Evolutionary conservation across 2,113 vertebrate genomes (phyloP).

Genomic region (Stercorarius parasiticus): DNA sequence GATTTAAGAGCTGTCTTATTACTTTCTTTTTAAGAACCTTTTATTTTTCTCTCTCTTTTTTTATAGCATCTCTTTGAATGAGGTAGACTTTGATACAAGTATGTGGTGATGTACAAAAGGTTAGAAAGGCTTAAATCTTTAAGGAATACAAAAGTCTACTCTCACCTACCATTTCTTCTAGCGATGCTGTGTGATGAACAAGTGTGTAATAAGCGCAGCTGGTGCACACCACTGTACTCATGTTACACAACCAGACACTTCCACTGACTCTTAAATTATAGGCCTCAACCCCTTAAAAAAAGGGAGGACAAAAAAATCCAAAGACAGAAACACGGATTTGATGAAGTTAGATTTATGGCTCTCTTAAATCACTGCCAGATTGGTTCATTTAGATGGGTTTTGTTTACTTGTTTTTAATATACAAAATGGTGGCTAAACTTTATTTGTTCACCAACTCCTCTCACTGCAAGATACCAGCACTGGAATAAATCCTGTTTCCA

Average conservation of each 20-base stretch:
- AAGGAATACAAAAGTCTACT: not conserved
- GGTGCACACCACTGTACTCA: not conserved
- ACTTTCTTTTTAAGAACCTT: not conserved
- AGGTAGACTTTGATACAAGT: not conserved
- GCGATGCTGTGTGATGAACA: not conserved
- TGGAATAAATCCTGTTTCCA: not conserved
- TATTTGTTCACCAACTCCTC: not conserved
- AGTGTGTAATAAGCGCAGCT: not conserved
- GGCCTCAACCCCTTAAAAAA: not conserved
- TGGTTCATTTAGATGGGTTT: not conserved
- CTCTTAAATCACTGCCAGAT: not conserved
- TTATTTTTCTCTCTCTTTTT: not conserved
- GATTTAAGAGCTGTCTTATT: not conserved
- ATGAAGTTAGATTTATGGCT: not conserved
- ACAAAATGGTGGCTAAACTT: not conserved
- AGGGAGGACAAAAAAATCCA: not conserved
- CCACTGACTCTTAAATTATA: not conserved
- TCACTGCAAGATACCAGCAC: not conserved
- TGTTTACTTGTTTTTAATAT: not conserved
- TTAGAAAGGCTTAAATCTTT: not conserved
- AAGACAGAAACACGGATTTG: not conserved
- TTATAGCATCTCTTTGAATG: not conserved
- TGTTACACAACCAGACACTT: not conserved
- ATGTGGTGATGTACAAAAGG: not conserved
- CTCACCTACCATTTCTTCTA: not conserved